Evolutionary conservation across 2,113 vertebrate genomes (phyloP), one percentile per base, ranked within the genome.

Genomic region (Gobius niger): DNA sequence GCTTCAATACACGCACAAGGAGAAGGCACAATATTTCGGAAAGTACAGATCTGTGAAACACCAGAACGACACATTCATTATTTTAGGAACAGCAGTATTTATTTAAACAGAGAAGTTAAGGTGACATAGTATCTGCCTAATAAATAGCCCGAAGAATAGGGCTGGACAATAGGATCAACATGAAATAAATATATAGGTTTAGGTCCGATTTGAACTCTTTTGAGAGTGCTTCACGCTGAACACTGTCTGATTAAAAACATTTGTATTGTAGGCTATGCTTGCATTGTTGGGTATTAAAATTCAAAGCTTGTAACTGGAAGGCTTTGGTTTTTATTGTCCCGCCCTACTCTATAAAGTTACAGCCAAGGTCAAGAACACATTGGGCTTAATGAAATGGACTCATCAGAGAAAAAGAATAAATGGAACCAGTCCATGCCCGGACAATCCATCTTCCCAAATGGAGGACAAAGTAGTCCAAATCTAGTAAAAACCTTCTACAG

Each of bases 21-120:
- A 5, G 7, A 60, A 42, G n/a, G 42, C 40, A 44, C 40, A n/a
- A 57, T 57, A 34, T 57, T 24, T 24, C 7, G 16, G 10, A 18
- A 16, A n/a, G 16, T 24, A 18, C 11, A 18, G 13, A 12, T 49
- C 11, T 12, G 13, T 14, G 4, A 50, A n/a, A 15, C 47, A 15
- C 14, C 47, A 54, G 44, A 2, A 47, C 9, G 4, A 50, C 14
- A 7, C 7, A 1, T 13, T 62, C 46, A 24, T 63, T 12, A 24
- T 63, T 67, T 66, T 44, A 74, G 47, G 65, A 83, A 82, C 83
- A 85, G 83, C 77, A 84, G 82, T 77, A 83, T 86, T 86, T 86
- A 86, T 86, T 88, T 44, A 77, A 86, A 83, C 67, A 83, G 76
- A 81, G 76, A 63, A 86, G 69, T 77, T 84, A 83, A 80, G 80